Conservation (phyloP, 2,113 vertebrate species). For the Diphyllodes magnificus region DNA sequence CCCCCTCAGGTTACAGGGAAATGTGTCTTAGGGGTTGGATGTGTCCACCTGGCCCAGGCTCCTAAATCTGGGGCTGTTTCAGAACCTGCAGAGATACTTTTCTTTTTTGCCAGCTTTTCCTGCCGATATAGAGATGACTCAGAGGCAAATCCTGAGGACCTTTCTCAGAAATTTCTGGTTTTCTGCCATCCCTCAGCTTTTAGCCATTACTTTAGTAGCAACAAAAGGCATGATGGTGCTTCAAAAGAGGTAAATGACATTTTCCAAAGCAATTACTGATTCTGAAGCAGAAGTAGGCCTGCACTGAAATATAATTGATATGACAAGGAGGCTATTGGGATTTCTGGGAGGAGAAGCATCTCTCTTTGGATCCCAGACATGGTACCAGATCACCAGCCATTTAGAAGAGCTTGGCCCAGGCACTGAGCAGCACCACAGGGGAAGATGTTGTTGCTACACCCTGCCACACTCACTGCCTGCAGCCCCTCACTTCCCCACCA, state of each 20-base stretch:
- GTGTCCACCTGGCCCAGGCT: background rate
- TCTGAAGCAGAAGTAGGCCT: background rate
- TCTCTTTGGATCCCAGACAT: background rate
- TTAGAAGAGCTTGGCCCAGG: background rate
- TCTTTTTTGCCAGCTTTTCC: background rate
- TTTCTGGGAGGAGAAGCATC: background rate
- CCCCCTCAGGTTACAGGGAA: background rate
- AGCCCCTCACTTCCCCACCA: background rate
- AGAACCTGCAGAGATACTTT: background rate
- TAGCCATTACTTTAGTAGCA: background rate
- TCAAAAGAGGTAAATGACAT: background rate
- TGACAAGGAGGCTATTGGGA: background rate
- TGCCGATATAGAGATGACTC: background rate
- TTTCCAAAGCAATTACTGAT: background rate
- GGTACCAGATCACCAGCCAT: background rate
- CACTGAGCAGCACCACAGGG: background rate
- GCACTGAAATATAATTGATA: background rate
- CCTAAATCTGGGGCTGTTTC: background rate
- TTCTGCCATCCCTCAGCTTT: background rate
- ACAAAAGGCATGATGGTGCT: background rate
- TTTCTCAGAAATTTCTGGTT: background rate
- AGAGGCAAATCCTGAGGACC: background rate
- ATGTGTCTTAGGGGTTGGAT: background rate
- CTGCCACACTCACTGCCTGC: background rate
- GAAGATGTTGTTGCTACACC: background rate